Percentiles rank a stretch among this genome's conserved stretches.
phyloP scores from a whole-genome alignment of 92 coral and sea anemone species.

The Blastomussa wellsi region DNA sequence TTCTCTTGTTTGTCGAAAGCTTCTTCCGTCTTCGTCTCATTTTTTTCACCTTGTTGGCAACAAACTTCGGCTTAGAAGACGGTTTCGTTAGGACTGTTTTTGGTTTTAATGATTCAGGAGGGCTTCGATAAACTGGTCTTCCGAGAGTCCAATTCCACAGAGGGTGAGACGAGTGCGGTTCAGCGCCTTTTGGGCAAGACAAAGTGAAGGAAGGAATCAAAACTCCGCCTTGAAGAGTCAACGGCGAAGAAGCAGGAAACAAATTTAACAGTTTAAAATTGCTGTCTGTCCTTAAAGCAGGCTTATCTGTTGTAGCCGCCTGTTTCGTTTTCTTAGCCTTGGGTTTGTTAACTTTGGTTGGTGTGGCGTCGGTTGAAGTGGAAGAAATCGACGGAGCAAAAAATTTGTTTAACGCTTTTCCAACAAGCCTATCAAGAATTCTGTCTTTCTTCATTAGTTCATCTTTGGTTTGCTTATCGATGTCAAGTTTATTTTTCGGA shows the following conservation, averaged over 20 bases:
- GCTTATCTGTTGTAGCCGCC: conserved; percentile 32
- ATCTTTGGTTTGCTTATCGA: not conserved
- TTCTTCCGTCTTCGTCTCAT: conserved; percentile 16
- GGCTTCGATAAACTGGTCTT: conserved; percentile 53
- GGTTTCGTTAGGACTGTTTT: conserved; percentile 9
- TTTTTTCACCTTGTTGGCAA: conserved; percentile 26
- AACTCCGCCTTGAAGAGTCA: conserved; percentile 53
- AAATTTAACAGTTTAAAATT: conserved; percentile 68
- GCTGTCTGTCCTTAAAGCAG: conserved; percentile 54
- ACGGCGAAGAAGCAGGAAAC: conserved; percentile 61
- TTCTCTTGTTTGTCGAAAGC: not conserved
- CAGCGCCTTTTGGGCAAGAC: conserved; percentile 39
- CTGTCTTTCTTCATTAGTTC: conserved; percentile 18
- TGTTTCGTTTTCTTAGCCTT: conserved; percentile 30
- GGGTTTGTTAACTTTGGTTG: conserved; percentile 7
- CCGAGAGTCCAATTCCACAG: conserved; percentile 86
- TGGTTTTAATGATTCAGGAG: conserved; percentile 17
- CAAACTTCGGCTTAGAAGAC: not conserved
- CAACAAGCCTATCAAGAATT: conserved; percentile 30
- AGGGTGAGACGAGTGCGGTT: conserved; percentile 59
- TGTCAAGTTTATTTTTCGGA: not conserved
- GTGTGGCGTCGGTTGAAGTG: not conserved
- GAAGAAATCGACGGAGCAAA: conserved; percentile 1
- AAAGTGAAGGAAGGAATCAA: conserved; percentile 62
- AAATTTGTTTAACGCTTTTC: conserved; percentile 24